These are phyloP conservation scores for Elephantulus edwardii DNA, from an alignment of 2,113 vertebrate species.

Conservation along the genomic window DNA sequence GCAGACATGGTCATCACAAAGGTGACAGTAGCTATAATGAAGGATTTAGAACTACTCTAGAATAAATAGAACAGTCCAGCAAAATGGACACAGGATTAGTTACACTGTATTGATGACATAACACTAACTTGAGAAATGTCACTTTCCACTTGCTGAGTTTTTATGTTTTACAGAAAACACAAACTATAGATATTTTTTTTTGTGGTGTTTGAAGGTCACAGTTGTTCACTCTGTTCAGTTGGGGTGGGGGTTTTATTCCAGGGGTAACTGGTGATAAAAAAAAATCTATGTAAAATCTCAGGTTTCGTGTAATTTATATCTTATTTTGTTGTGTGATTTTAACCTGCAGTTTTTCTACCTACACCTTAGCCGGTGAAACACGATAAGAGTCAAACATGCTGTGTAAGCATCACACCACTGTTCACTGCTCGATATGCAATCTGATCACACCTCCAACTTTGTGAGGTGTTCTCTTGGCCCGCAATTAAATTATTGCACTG, in stretches of 20 bases:
- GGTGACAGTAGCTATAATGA: background rate
- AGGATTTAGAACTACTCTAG: background rate
- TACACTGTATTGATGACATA: background rate
- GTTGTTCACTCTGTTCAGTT: constrained; percentile 16
- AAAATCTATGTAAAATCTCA: constrained; percentile 42
- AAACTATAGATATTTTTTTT: constrained; percentile 22
- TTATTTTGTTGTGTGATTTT: constrained; percentile 52
- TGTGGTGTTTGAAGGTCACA: background rate
- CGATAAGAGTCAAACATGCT: constrained; percentile 69
- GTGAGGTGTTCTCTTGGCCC: constrained; percentile 74
- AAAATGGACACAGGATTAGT: background rate
- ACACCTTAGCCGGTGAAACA: constrained; percentile 38
- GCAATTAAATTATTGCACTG: constrained; percentile 82
- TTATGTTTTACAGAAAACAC: constrained; percentile 42
- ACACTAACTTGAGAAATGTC: constrained; percentile 12
- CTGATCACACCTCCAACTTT: constrained; percentile 79
- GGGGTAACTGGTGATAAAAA: constrained; percentile 17
- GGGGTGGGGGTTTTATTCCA: constrained; percentile 28
- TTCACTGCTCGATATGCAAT: constrained; percentile 78
- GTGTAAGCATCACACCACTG: constrained; percentile 72
- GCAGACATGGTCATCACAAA: background rate
- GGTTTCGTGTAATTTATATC: constrained; percentile 46
- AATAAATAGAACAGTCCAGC: background rate
- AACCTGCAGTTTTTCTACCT: constrained; percentile 53
- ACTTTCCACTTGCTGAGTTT: constrained; percentile 10